Conservation (phyloP, 2,113 vertebrate genomes). For the Brienomyrus longianalis region DNA sequence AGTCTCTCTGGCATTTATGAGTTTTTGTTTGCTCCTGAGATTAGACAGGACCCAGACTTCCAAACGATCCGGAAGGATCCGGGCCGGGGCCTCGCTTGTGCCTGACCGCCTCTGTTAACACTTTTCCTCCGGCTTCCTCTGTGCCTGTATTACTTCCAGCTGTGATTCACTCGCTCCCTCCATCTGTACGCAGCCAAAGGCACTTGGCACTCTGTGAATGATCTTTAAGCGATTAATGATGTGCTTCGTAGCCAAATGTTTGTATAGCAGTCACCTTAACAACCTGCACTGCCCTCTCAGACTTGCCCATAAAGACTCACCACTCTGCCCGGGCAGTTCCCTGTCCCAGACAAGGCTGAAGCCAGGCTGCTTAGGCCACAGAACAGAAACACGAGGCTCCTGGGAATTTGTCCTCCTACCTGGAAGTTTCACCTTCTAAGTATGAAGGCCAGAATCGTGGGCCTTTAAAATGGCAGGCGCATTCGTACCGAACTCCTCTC, state of each 20-base stretch:
- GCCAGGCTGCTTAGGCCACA: background rate
- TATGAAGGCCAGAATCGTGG: background rate
- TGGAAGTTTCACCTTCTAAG: background rate
- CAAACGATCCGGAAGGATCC: background rate
- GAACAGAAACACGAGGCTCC: background rate
- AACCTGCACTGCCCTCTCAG: background rate
- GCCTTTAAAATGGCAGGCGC: background rate
- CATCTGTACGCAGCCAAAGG: background rate
- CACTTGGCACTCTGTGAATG: background rate
- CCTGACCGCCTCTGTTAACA: background rate
- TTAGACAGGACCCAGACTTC: background rate
- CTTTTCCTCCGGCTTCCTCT: background rate
- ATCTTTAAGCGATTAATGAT: background rate
- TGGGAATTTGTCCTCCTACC: background rate
- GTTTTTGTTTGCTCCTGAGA: background rate
- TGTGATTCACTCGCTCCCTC: background rate
- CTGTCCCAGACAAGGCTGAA: background rate
- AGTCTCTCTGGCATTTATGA: background rate
- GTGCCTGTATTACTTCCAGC: background rate
- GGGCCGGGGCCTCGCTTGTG: background rate
- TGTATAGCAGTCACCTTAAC: background rate
- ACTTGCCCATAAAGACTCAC: background rate
- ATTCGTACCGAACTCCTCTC: background rate
- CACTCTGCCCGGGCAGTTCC: background rate
- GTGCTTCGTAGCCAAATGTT: background rate